phyloP scores from a whole-genome alignment of 2,888 invertebrate genomes.

The Apocheima hispidaria region DNA sequence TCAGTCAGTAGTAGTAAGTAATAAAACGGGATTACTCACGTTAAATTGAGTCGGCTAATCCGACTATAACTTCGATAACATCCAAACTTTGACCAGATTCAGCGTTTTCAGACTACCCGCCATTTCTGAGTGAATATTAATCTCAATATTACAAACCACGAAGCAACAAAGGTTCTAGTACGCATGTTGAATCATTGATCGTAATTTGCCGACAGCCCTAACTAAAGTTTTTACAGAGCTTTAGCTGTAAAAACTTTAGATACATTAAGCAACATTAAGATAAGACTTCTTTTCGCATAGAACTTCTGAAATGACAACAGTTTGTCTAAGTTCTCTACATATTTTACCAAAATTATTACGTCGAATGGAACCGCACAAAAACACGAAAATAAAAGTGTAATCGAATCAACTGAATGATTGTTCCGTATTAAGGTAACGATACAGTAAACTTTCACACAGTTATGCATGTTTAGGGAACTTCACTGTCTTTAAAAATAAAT shows the following conservation, averaged over 20 bases:
- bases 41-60: no score
- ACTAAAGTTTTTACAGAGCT: neutral
- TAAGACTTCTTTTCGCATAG: neutral
- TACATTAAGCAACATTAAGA: neutral
- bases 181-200: no score
- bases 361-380: conserved; percentile 27
- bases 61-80: no score
- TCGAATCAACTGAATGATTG: conserved; percentile 37
- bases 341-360: conserved; percentile 24
- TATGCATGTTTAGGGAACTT: neutral
- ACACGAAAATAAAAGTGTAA: conserved; percentile 39
- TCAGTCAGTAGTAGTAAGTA: no score
- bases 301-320: conserved; percentile 19
- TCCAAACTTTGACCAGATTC: no score
- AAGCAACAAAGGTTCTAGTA: no score
- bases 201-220: neutral
- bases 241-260: no score
- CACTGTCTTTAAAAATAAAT: no score
- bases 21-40: no score
- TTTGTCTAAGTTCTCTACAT: conserved; percentile 4
- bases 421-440: conserved; percentile 23
- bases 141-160: no score
- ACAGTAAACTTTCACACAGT: conserved; percentile 16
- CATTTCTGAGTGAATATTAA: no score
- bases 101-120: no score